Evolutionary conservation across 2,113 vertebrate genomes (phyloP).

Genomic region (Chitala chitala): DNA sequence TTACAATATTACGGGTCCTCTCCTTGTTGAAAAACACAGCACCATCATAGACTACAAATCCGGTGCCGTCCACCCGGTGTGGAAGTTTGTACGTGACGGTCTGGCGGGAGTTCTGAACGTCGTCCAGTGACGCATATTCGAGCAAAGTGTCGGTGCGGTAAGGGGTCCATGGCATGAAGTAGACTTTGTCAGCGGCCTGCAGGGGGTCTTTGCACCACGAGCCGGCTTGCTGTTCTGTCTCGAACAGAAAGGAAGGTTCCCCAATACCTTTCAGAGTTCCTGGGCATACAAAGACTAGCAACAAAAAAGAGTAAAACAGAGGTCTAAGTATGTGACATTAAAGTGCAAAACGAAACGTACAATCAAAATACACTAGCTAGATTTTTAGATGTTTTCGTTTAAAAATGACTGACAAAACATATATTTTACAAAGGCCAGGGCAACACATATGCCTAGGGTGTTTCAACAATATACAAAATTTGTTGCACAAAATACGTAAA

Average conservation of each 20-base stretch:
- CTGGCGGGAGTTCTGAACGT: conserved; percentile 85
- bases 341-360: conserved; percentile 22
- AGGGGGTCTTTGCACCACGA: conserved; percentile 98
- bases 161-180: conserved; percentile 98
- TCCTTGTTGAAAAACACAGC: conserved; percentile 98
- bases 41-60: conserved; percentile 94
- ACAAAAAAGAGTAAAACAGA: conserved; percentile 33
- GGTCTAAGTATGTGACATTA: neutral
- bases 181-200: conserved; percentile 95
- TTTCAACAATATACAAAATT: neutral
- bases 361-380: neutral
- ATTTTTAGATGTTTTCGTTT: conserved; percentile 9
- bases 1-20: conserved; percentile 93
- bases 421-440: neutral
- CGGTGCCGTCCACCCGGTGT: conserved; percentile 92
- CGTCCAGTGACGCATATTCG: conserved; percentile 88
- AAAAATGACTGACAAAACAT: neutral
- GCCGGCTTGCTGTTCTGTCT: conserved; percentile 95
- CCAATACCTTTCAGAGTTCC: conserved; percentile 92
- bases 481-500: neutral
- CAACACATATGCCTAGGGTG: neutral
- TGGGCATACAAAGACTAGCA: conserved; percentile 97
- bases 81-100: conserved; percentile 94
- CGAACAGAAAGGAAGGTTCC: conserved; percentile 86
- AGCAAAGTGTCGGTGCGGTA: conserved; percentile 95